These are phyloP conservation scores for Pelodytes ibericus DNA, from an alignment of 2,797 vertebrate species.

Conservation along the genomic window DNA sequence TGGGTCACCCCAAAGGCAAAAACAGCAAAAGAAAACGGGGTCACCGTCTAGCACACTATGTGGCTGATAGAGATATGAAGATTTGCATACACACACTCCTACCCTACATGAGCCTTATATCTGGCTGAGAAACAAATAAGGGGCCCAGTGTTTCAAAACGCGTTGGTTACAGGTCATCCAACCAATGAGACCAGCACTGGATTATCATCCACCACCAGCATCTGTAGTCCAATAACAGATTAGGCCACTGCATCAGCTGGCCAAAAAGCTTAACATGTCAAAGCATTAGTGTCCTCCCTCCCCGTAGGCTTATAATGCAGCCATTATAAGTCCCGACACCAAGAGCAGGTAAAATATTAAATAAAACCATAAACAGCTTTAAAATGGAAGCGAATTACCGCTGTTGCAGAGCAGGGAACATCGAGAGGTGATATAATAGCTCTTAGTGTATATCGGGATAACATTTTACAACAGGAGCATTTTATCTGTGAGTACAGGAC, in stretches of 20 bases:
- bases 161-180: neutral
- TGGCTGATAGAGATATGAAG: too few relatives aligned
- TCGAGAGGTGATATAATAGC: neutral
- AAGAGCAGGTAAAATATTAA: neutral
- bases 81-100: too few relatives aligned
- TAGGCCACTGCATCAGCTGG: too few relatives aligned
- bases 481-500: neutral
- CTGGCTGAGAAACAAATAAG: neutral
- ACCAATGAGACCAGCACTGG: too few relatives aligned
- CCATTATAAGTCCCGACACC: too few relatives aligned
- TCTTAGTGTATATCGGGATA: neutral
- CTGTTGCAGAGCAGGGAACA: neutral
- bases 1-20: neutral
- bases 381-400: neutral
- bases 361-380: neutral
- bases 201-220: too few relatives aligned
- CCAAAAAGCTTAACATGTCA: too few relatives aligned
- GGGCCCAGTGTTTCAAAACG: neutral
- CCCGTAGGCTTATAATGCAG: too few relatives aligned
- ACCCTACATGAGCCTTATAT: too few relatives aligned
- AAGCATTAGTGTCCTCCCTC: neutral
- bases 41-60: neutral
- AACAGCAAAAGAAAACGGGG: neutral
- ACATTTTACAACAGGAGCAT: neutral
- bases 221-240: too few relatives aligned